Evolutionary conservation across 1,140 invertebrate species (phyloP).

Genomic region (Drosophila elegans): DNA sequence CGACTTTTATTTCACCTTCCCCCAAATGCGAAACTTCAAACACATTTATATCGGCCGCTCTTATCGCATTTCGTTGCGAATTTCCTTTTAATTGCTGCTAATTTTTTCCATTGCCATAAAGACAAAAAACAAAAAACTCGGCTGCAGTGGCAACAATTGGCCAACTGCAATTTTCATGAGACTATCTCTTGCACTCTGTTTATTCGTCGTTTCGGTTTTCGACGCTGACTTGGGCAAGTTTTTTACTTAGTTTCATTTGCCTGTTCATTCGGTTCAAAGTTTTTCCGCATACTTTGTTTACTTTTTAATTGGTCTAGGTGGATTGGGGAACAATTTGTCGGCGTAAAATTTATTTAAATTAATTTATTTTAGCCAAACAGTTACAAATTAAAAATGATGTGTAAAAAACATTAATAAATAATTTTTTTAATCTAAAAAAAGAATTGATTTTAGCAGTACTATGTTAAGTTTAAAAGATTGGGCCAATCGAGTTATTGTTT

Average conservation of each 20-base stretch:
- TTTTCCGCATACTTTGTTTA: slow-evolving; percentile 11
- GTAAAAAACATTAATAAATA: too few relatives aligned
- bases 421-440: too few relatives aligned
- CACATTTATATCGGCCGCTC: slow-evolving; percentile 53
- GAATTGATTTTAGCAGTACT: too few relatives aligned
- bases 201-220: slow-evolving; percentile 58
- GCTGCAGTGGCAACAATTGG: slow-evolving; percentile 57
- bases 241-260: slow-evolving; percentile 30
- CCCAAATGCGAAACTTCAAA: slow-evolving; percentile 59
- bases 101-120: slow-evolving; percentile 45
- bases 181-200: slow-evolving; percentile 60
- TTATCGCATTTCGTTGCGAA: slow-evolving; percentile 61
- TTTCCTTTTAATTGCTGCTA: slow-evolving; percentile 78
- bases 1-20: slow-evolving; percentile 44
- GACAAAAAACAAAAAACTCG: slow-evolving; percentile 17
- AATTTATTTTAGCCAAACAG: too few relatives aligned
- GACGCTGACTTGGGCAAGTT: slow-evolving; percentile 33
- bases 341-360: too few relatives aligned
- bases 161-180: slow-evolving; percentile 66
- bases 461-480: too few relatives aligned
- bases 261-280: neutral
- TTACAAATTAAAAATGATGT: too few relatives aligned
- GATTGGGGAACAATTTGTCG: too few relatives aligned
- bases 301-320: too few relatives aligned
- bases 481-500: too few relatives aligned